phyloP scores from a whole-genome alignment of 1,140 invertebrate genomes.

The Brachionus asplanchnoidis region DNA sequence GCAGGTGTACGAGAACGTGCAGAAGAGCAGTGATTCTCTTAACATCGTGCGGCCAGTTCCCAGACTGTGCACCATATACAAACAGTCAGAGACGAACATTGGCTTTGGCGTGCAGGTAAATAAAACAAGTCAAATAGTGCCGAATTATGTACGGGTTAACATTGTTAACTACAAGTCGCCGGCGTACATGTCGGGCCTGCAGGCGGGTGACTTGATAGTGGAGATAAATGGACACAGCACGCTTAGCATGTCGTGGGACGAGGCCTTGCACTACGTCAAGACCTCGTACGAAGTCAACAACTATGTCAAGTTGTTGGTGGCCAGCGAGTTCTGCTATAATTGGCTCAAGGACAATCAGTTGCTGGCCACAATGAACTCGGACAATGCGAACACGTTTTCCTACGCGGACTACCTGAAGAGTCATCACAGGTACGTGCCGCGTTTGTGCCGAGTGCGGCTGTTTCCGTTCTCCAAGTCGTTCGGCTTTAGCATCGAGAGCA shows the following conservation, averaged over 20 bases:
- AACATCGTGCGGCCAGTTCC: conserved; percentile 23
- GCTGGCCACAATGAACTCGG: neutral
- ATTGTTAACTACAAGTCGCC: conserved; percentile 40
- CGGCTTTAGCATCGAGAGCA: conserved; percentile 28
- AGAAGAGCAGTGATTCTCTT: neutral
- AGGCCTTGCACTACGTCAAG: conserved; percentile 31
- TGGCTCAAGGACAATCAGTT: conserved; percentile 30
- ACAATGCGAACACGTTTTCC: conserved; percentile 10
- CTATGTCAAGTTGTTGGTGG: conserved; percentile 29
- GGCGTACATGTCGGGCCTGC: conserved; percentile 16
- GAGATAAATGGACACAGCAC: conserved; percentile 34
- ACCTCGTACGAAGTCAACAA: conserved; percentile 30
- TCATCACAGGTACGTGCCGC: conserved; percentile 4
- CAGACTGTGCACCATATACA: conserved; percentile 28
- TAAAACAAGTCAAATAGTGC: neutral
- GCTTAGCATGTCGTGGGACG: neutral
- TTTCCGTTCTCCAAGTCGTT: conserved; percentile 27
- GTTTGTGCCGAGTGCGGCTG: neutral
- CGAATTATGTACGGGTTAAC: conserved; percentile 30
- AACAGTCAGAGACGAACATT: conserved; percentile 11
- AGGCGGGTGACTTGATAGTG: conserved; percentile 10
- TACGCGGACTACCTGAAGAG: conserved; percentile 30
- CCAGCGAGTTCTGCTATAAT: conserved; percentile 8
- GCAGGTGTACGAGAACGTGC: neutral
- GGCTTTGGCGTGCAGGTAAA: conserved; percentile 28